Base-by-base conservation (phyloP, 2,113 vertebrate genomes). In the Apteryx owenii region DNA sequence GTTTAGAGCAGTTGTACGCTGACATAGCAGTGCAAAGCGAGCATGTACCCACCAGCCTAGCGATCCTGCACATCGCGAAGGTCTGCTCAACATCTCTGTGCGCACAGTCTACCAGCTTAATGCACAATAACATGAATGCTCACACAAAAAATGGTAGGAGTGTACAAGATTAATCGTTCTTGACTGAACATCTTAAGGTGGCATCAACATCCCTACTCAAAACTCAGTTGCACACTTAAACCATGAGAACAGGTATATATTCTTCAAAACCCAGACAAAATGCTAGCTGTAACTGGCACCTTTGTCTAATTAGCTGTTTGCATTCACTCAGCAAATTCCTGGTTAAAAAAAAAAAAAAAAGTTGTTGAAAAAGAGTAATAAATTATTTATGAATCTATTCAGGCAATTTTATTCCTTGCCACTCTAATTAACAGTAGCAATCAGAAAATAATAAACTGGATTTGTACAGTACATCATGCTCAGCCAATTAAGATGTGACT, bases 11-110 rank as follows among this genome's bases (percentile, higher is more conserved):
- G 26, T n/a, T 54, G 26, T 25, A 6, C 2, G 0, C 33, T 0
- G 1, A 42, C 1, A 1, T 6, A 40, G 64, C 48, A 26, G 23
- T 4, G 4, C n/a, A 7, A 23, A 42, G 66, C 51, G n/a, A 9
- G 21, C 6, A 0, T 1, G 2, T 38, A 31, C n/a, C n/a, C 73
- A 40, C 42, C 79, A 48, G 28, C 44, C 33, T 4, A 0, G 1
- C 17, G n/a, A 42, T 5, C 62, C 31, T 66, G 71, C 23, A 29
- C 56, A 5, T 12, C 3, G 0, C n/a, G 28, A 48, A 20, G 44
- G 12, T 61, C 80, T 36, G 58, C 58, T 66, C 58, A 4, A 22
- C 44, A 22, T 25, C 58, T 21, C 26, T 33, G 29, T 1, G 0
- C 10, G 12, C 40, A 15, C 7, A 17, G 6, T 28, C 66, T 40